A percentile compares a stretch with the other conserved stretches of the same genome.
Evolutionary conservation across 2,888 invertebrate species (phyloP).

Genomic region (Parnassius smintheus): DNA sequence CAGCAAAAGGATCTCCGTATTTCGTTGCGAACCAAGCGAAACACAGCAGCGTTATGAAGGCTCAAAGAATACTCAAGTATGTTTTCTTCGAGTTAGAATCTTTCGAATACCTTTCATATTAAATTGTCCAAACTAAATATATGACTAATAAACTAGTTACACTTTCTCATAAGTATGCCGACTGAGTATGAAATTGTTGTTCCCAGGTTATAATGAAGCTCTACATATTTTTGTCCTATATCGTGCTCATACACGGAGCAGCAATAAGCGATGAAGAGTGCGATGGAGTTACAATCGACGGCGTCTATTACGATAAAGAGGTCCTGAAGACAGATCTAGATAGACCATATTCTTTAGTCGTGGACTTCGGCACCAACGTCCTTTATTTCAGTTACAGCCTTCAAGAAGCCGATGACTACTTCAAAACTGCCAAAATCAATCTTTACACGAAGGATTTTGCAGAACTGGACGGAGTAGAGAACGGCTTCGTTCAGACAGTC

Average conservation of each 20-base stretch:
- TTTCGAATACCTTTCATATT: no score
- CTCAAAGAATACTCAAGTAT: no score
- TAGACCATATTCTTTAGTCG: conserved; percentile 54
- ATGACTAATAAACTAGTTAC: no score
- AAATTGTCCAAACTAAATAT: no score
- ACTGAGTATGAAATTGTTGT: conserved; percentile 21
- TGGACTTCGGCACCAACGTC: conserved; percentile 53
- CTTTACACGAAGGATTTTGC: conserved; percentile 53
- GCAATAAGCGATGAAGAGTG: conserved; percentile 43
- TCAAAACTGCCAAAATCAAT: conserved; percentile 52
- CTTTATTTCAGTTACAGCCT: conserved; percentile 62
- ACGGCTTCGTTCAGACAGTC: conserved; percentile 62
- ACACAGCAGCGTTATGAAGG: no score
- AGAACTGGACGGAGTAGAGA: conserved; percentile 46
- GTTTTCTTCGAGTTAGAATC: no score
- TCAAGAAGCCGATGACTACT: conserved; percentile 43
- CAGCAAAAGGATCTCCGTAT: no score
- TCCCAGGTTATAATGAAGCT: conserved; percentile 43
- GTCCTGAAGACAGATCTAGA: conserved; percentile 48
- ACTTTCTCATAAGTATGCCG: not conserved
- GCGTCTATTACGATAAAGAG: conserved; percentile 49
- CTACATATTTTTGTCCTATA: conserved; percentile 38
- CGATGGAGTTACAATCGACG: conserved; percentile 45
- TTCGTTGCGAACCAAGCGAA: no score
- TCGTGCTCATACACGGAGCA: conserved; percentile 43